These are phyloP conservation scores for Otolemur crassicaudatus DNA, from an alignment of 2,797 vertebrate genomes.

Conservation along the genomic window DNA sequence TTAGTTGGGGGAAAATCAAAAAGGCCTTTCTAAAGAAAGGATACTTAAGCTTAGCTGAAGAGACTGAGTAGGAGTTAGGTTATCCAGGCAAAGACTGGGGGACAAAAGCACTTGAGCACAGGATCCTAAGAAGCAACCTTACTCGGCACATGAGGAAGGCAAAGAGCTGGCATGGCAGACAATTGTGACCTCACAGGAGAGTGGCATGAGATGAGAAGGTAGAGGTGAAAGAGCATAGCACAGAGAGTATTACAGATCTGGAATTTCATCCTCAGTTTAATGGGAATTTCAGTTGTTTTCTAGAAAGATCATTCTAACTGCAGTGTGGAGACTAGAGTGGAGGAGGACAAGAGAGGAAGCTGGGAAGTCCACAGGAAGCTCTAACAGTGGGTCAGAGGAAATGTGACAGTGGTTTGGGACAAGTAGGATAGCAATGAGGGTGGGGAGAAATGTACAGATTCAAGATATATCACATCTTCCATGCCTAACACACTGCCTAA, in stretches of 20 bases:
- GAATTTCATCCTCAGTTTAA: not conserved
- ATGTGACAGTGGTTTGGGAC: not conserved
- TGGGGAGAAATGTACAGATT: not conserved
- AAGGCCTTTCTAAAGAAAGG: not conserved
- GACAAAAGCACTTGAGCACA: not conserved
- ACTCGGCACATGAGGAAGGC: not conserved
- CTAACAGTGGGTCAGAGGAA: not conserved
- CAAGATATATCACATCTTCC: not conserved
- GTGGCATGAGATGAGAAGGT: not conserved
- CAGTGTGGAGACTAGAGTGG: not conserved
- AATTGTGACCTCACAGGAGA: not conserved
- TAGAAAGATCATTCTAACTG: not conserved
- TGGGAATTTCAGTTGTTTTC: not conserved
- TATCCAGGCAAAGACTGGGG: not conserved
- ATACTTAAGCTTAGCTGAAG: not conserved
- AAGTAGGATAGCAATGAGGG: not conserved
- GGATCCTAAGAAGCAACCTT: not conserved
- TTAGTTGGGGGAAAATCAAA: not conserved
- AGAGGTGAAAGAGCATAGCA: not conserved
- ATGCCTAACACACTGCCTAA: not conserved
- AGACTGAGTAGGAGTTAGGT: not conserved
- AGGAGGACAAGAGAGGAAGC: not conserved
- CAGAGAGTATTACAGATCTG: not conserved
- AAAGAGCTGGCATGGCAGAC: not conserved
- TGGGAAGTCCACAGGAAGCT: not conserved